These are phyloP conservation scores for Halictus rubicundus DNA, from an alignment of 1,140 invertebrate species.

Conservation along the genomic window DNA sequence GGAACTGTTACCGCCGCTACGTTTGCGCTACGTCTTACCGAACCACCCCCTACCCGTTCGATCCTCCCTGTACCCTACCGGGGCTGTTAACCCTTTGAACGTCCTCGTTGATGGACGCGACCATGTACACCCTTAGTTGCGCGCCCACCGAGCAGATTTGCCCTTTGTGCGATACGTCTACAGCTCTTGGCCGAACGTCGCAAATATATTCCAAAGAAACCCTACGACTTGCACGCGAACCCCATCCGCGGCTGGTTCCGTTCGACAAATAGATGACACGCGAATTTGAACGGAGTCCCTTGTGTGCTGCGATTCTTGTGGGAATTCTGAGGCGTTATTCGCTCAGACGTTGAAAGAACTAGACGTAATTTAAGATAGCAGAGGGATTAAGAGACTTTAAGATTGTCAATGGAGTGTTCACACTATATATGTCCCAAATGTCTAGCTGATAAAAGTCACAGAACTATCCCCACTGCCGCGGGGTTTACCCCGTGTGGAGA, in stretches of 20 bases:
- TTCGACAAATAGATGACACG: background rate
- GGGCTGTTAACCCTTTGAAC: constrained; percentile 27
- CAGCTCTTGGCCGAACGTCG: background rate
- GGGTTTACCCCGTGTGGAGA: too few relatives aligned
- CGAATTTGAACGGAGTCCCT: background rate
- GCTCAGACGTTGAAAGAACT: too few relatives aligned
- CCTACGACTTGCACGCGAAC: too few relatives aligned
- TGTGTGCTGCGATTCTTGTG: background rate
- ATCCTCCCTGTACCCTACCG: background rate
- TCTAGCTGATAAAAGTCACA: too few relatives aligned
- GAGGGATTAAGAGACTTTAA: too few relatives aligned
- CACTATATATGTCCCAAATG: too few relatives aligned
- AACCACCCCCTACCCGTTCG: constrained; percentile 2
- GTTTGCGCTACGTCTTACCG: constrained; percentile 70
- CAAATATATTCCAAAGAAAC: background rate
- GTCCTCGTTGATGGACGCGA: constrained; percentile 38
- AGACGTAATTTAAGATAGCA: too few relatives aligned
- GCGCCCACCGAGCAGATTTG: background rate
- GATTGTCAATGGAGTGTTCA: too few relatives aligned
- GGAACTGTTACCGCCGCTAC: constrained; percentile 55
- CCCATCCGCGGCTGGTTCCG: background rate
- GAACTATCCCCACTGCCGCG: too few relatives aligned
- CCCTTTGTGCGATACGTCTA: constrained; percentile 21
- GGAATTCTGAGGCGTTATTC: too few relatives aligned
- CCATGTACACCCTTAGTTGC: constrained; percentile 1